Conservation (phyloP, 2,113 vertebrate species). For the Madoqua kirkii region DNA sequence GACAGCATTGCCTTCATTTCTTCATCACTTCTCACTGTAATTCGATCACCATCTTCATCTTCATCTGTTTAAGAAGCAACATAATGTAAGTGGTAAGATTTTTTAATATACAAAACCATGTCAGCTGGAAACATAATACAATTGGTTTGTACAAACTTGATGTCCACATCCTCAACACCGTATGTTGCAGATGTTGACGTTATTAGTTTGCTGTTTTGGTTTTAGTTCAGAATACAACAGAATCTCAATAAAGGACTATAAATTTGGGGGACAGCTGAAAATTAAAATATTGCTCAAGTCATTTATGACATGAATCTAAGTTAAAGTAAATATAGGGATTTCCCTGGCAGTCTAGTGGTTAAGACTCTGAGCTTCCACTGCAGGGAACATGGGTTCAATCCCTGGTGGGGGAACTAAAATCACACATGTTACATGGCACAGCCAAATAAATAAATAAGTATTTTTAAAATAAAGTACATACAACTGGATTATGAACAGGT, state of each 20-base stretch:
- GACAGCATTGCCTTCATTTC: conserved; percentile 99
- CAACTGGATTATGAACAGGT: neutral
- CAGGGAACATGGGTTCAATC: neutral
- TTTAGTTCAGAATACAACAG: neutral
- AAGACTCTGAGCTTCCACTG: neutral
- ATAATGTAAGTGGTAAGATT: neutral
- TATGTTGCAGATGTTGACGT: neutral
- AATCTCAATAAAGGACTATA: neutral
- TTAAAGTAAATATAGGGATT: neutral
- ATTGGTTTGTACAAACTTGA: neutral
- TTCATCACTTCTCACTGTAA: conserved; percentile 97
- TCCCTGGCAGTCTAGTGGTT: neutral
- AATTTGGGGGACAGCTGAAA: neutral
- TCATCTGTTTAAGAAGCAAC: conserved; percentile 86
- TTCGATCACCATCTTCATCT: conserved; percentile 98
- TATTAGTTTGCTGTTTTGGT: neutral
- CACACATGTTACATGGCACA: neutral
- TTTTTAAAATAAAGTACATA: neutral
- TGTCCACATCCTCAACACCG: neutral
- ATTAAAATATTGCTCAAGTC: conserved; percentile 9
- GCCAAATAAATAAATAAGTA: neutral
- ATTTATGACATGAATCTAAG: neutral
- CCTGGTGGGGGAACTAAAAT: neutral
- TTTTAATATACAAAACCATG: neutral
- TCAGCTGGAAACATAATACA: neutral